A percentile compares a stretch with the other conserved stretches of the same genome.
phyloP scores from a whole-genome alignment of 1,140 invertebrate species.

The Apis laboriosa region DNA sequence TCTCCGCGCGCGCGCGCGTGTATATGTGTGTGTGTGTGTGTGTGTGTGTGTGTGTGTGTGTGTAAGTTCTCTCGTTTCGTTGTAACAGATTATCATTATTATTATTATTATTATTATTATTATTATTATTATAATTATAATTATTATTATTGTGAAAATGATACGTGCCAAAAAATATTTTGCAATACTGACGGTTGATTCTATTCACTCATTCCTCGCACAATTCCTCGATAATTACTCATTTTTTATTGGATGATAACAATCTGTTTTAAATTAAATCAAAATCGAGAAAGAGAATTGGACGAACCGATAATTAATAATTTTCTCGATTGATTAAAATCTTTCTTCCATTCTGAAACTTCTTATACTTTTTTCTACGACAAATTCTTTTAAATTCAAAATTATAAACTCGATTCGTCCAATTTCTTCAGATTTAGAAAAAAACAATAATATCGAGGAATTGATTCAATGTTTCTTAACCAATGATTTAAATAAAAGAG shows the following conservation, averaged over 20 bases:
- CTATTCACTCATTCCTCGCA: constrained; percentile 5
- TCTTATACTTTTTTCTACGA: not conserved
- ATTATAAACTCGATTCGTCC: too few species aligned
- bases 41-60: too few species aligned
- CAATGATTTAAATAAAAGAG: not conserved
- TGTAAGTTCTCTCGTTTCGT: not conserved
- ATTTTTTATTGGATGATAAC: not conserved
- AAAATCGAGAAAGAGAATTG: not conserved
- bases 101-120: not conserved
- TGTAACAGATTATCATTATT: constrained; percentile 1
- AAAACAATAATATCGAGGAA: not conserved
- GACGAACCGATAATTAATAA: not conserved
- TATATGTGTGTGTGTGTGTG: too few species aligned
- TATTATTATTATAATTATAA: too few species aligned
- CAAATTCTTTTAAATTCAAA: too few species aligned
- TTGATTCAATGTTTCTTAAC: constrained; percentile 19
- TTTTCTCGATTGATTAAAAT: not conserved
- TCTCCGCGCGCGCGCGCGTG: too few species aligned
- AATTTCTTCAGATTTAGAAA: not conserved
- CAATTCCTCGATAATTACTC: not conserved
- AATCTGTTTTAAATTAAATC: not conserved
- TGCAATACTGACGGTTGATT: not conserved
- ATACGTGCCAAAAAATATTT: not conserved
- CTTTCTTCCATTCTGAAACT: not conserved
- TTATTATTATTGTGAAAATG: not conserved